phyloP scores from a whole-genome alignment of 2,888 invertebrate genomes.

The Epistrophe eligans region DNA sequence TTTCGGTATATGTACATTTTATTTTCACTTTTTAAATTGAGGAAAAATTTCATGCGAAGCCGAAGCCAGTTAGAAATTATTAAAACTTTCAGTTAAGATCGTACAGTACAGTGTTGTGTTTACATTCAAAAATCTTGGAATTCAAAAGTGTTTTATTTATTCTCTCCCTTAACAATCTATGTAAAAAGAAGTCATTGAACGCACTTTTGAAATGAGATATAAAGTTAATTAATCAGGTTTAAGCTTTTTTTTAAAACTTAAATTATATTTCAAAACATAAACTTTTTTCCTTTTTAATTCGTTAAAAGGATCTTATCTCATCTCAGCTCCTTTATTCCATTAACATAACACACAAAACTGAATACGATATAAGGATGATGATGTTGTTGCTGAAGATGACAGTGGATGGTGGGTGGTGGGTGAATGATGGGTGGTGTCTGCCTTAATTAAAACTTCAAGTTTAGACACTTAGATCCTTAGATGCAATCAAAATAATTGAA shows the following conservation, averaged over 20 bases:
- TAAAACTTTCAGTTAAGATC: no score
- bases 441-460: constrained; percentile 38
- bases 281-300: background rate
- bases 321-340: constrained; percentile 6
- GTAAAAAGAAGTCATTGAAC: background rate
- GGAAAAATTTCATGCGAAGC: no score
- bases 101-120: no score
- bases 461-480: constrained; percentile 29
- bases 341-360: background rate
- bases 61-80: no score
- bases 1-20: no score
- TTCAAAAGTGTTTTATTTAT: background rate
- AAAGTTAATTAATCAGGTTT: background rate
- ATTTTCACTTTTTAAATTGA: no score
- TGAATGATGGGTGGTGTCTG: background rate
- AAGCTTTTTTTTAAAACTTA: background rate
- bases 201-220: background rate
- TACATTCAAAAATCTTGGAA: background rate
- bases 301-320: background rate
- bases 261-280: background rate
- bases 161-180: background rate
- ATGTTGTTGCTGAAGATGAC: background rate
- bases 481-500: constrained; percentile 45
- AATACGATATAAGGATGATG: background rate
- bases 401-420: background rate